Evolutionary conservation across 2,113 vertebrate genomes (phyloP).

Genomic region (Scomber japonicus): DNA sequence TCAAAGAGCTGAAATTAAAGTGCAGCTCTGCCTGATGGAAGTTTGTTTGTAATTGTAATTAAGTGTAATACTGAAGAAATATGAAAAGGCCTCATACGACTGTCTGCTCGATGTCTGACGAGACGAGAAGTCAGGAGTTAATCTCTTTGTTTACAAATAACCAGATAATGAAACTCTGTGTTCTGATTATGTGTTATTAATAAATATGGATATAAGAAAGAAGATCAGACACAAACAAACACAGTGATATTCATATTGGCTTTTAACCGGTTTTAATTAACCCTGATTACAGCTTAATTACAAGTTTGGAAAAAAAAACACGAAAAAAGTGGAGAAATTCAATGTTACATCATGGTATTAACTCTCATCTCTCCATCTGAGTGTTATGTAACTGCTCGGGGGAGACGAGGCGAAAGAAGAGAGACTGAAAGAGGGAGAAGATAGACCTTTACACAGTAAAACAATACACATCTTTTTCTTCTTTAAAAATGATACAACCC

Average conservation of each 20-base stretch:
- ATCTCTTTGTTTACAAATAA: slow-evolving; percentile 72
- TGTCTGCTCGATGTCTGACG: not conserved
- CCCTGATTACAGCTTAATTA: slow-evolving; percentile 89
- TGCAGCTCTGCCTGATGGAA: too few relatives aligned
- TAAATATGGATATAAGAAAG: slow-evolving; percentile 30
- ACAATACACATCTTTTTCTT: slow-evolving; percentile 78
- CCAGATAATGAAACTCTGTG: slow-evolving; percentile 34
- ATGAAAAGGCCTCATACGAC: slow-evolving; percentile 1
- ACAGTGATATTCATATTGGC: slow-evolving; percentile 57
- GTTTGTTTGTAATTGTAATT: not conserved
- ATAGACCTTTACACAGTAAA: slow-evolving; percentile 82
- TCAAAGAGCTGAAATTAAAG: too few relatives aligned
- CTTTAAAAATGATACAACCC: slow-evolving; percentile 80
- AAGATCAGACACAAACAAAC: slow-evolving; percentile 58
- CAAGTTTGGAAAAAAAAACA: slow-evolving; percentile 81
- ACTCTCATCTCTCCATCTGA: slow-evolving; percentile 78
- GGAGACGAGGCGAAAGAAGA: slow-evolving; percentile 54
- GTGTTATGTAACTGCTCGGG: slow-evolving; percentile 80
- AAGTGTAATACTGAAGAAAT: slow-evolving; percentile 8
- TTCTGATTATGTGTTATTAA: slow-evolving; percentile 26
- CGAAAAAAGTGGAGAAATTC: slow-evolving; percentile 79
- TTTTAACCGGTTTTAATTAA: slow-evolving; percentile 89
- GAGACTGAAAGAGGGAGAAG: slow-evolving; percentile 67
- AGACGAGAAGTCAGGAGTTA: slow-evolving; percentile 49
- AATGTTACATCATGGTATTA: slow-evolving; percentile 87